A percentile compares a stretch with the other conserved stretches of the same genome.
phyloP scores from a whole-genome alignment of 2,113 vertebrate species.

The Verasper variegatus region DNA sequence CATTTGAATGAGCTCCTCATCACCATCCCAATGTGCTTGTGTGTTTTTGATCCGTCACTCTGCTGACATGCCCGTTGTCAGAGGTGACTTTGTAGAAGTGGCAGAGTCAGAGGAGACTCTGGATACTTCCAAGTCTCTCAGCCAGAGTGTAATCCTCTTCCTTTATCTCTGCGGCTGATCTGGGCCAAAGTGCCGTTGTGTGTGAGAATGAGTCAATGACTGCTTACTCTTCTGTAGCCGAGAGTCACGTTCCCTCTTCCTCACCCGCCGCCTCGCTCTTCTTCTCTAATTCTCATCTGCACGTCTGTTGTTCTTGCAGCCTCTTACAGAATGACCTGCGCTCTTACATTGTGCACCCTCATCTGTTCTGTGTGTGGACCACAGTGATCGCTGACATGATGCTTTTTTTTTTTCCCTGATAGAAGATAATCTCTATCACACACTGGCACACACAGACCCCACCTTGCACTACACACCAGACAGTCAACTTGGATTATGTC shows the following conservation, averaged over 20 bases:
- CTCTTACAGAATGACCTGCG: conserved; percentile 18
- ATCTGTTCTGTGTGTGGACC: background rate
- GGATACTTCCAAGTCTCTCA: conserved; percentile 53
- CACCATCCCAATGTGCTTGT: conserved; percentile 1
- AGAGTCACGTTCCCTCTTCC: conserved; percentile 50
- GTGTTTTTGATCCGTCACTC: conserved; percentile 25
- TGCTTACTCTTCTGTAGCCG: conserved; percentile 53
- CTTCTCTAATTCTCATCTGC: conserved; percentile 33
- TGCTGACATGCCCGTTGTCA: conserved; percentile 56
- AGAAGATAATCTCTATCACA: conserved; percentile 33
- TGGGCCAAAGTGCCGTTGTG: conserved; percentile 67
- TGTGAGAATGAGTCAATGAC: conserved; percentile 69
- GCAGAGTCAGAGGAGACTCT: conserved; percentile 71
- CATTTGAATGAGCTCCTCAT: conserved; percentile 14
- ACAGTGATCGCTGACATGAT: conserved; percentile 19
- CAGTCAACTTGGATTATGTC: conserved; percentile 67
- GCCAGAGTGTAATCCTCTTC: conserved; percentile 72
- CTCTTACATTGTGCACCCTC: background rate
- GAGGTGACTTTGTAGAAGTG: conserved; percentile 71
- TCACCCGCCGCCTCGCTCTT: conserved; percentile 27
- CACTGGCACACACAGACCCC: conserved; percentile 19
- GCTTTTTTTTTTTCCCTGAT: conserved; percentile 25
- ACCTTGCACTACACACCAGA: conserved; percentile 48
- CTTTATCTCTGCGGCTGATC: conserved; percentile 75
- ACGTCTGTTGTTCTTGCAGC: conserved; percentile 29